Evolutionary conservation across 2,888 invertebrate species (phyloP).

Genomic region (Nomada hirtipes): DNA sequence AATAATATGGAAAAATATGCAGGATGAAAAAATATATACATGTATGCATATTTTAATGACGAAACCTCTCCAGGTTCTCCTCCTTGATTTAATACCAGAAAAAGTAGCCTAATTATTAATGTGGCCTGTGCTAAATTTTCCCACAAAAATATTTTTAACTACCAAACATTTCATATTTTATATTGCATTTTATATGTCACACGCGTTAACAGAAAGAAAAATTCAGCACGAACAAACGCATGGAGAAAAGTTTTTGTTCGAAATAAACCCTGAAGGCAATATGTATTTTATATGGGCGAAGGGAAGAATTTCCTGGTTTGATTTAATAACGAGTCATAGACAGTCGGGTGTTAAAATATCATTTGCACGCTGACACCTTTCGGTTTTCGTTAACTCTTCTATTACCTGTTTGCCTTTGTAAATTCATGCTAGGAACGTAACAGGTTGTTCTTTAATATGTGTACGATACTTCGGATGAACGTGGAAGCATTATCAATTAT

Average conservation of each 20-base stretch:
- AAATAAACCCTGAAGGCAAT: conserved; percentile 26
- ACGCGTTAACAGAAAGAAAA: conserved; percentile 5
- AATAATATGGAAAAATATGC: too few relatives aligned
- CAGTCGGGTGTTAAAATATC: conserved; percentile 62
- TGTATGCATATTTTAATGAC: too few relatives aligned
- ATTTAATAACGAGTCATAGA: conserved; percentile 54
- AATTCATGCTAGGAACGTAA: conserved; percentile 55
- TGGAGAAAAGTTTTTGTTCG: conserved; percentile 27
- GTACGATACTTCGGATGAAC: conserved; percentile 13
- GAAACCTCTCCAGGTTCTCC: too few relatives aligned
- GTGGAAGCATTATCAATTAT: too few relatives aligned
- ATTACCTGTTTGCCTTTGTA: conserved; percentile 51
- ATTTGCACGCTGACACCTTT: conserved; percentile 47
- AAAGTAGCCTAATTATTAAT: too few relatives aligned
- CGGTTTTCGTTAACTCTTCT: conserved; percentile 57
- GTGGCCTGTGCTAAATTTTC: too few relatives aligned
- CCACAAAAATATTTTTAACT: too few relatives aligned
- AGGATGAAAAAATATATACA: too few relatives aligned
- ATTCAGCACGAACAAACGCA: conserved; percentile 23
- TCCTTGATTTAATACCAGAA: too few relatives aligned
- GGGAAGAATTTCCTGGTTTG: conserved; percentile 28
- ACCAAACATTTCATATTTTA: too few relatives aligned
- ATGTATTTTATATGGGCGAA: conserved; percentile 32
- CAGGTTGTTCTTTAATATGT: conserved; percentile 69
- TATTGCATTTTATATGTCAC: background rate